Evolutionary conservation across 2,888 invertebrate genomes (phyloP), one percentile per base, ranked within the genome.

Genomic region (Minunthozetes semirufus): DNA sequence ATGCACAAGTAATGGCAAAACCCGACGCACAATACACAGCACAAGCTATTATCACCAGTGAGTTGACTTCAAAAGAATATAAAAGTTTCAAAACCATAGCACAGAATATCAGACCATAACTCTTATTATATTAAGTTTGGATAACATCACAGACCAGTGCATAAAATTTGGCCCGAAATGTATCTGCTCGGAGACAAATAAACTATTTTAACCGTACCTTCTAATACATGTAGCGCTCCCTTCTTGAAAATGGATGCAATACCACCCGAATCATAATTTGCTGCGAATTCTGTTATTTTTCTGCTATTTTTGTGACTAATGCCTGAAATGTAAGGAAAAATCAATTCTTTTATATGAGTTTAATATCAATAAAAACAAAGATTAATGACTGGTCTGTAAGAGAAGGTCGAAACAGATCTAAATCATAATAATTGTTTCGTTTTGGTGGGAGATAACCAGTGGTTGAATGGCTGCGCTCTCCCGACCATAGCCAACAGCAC

Each of bases 1-100:
- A 70, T 70, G 70, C 70, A 70, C 46, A 19, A 42, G 48, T 70
- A 70, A 42, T 46, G 48, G 48, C 70, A 70, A 2, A 46, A 22
- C 15, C 63, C 61, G 11, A n/a, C 2, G 19, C 29, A 59, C 25
- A 59, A 29, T 9, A 59, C 29, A 22, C 19, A 22, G 22, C 56
- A 56, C 22, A 22, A 59, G 27, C 27, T 59, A 22, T 13, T 56
- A 56, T 13, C 19, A 56, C 59, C 15, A 59, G 27, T 56, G 25
- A 59, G 29, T 59, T 59, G 56, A 56, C 56, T 56, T 56, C 22
- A 56, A 22, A 56, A 25, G 56, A 56, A 56, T 42, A 42, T 42
- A 42, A 42, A 42, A 42, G 42, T 42, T 42, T 42, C 11, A 4
- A 42, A 42, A 42, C 33, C 42, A 42, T 6, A 42, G 42, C 42